Conservation (phyloP, 2,113 vertebrate species). For the Panurus biarmicus region DNA sequence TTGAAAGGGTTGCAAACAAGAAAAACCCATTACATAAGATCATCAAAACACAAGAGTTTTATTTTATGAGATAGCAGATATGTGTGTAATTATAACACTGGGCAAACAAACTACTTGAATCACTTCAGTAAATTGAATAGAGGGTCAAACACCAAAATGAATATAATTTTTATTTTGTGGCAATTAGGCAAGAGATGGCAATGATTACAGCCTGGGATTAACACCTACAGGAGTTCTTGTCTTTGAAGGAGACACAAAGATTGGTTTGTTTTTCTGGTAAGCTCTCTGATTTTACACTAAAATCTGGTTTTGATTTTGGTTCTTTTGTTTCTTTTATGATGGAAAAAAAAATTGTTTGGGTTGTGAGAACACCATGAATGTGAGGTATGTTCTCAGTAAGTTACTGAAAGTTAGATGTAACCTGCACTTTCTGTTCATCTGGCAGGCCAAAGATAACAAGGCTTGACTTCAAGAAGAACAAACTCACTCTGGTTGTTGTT, state of each 20-base stretch:
- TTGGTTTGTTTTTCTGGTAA: constrained; percentile 98
- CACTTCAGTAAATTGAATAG: background rate
- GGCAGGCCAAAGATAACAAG: constrained; percentile 97
- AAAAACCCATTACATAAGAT: background rate
- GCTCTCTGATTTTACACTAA: background rate
- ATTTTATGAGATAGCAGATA: background rate
- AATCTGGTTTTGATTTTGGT: background rate
- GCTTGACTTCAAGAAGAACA: constrained; percentile 96
- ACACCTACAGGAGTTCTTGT: constrained; percentile 97
- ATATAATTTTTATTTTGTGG: constrained; percentile 5
- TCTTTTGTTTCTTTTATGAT: background rate
- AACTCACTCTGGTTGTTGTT: constrained; percentile 93
- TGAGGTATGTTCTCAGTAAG: background rate
- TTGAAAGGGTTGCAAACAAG: background rate
- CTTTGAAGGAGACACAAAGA: constrained; percentile 97
- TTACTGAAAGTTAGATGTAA: background rate
- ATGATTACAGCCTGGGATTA: constrained; percentile 95
- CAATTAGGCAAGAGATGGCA: constrained; percentile 90
- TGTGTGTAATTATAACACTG: background rate
- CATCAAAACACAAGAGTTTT: background rate
- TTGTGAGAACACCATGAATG: background rate
- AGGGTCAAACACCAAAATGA: background rate
- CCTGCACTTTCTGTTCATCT: background rate
- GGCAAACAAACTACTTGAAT: background rate
- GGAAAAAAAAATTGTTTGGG: background rate